Base-by-base conservation (phyloP, 2,888 invertebrate species). In the Macrosiphum euphorbiae region DNA sequence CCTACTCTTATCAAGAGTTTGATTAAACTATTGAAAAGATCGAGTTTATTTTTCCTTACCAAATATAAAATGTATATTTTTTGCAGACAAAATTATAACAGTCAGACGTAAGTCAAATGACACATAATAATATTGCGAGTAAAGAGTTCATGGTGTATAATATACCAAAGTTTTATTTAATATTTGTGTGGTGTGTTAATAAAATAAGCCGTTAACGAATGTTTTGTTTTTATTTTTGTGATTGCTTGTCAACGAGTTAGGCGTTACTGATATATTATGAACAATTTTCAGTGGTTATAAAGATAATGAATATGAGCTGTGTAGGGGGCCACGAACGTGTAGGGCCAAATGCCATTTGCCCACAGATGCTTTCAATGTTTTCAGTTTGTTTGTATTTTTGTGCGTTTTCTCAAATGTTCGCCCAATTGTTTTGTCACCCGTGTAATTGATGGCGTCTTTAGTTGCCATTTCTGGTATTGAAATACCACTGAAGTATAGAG, bases 391-490 rank as follows among this genome's bases (percentile, higher is more conserved):
- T 88, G 50, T 67, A 52, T 67, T 88, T 88, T 20, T 20, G 88
- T 44, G 55, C 55, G 52, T 92, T 88, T 92, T 92, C 35, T 88
- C 88, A 92, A 88, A 92, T 88, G 88, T 92, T 92, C 41, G 4
- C 35, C 61, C 61, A 87, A 92, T 92, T 92, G 92, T 87, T 87
- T 87, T 67, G 61, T 67, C 61, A 47, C 92, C 50, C 26, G 26
- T 10, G 87, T 87, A 92, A 92, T 87, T 87, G 92, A 92, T 92
- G 44, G 61, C 87, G 92, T 35, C 87, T 92, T 86, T 87, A 87
- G 78, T 87, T 28, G 61, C 50, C 61, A 35, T 92, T 67, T 41
- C 35, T 50, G 41, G 50, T 92, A 91, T 61, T 61, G 61, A 87
- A 86, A 87, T 87, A 87, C 41, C n/a, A 50, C 35, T 35, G 10